A percentile compares a stretch with the other conserved stretches of the same genome.
Conservation (phyloP, 2,888 invertebrate species). For the Endomychus coccineus region DNA sequence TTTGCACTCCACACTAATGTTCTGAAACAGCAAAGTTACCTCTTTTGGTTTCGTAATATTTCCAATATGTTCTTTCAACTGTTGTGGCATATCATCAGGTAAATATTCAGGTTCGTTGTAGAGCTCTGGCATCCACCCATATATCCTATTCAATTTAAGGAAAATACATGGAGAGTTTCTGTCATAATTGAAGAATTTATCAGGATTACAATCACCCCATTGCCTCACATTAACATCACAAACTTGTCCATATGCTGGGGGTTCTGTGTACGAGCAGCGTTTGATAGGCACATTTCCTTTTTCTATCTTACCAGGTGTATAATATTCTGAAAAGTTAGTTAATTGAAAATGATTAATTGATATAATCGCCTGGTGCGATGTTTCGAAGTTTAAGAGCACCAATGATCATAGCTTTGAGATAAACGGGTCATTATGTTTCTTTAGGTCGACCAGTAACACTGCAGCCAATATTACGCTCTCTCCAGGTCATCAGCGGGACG, state of each 20-base stretch:
- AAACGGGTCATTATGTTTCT: too few relatives aligned
- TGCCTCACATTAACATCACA: conserved; percentile 80
- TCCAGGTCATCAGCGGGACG: too few relatives aligned
- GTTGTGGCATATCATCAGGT: conserved; percentile 67
- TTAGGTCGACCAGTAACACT: too few relatives aligned
- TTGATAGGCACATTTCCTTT: conserved; percentile 41
- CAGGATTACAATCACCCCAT: conserved; percentile 74
- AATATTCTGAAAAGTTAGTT: conserved; percentile 35
- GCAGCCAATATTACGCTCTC: too few relatives aligned
- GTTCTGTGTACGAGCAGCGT: conserved; percentile 37
- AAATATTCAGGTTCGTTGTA: conserved; percentile 70
- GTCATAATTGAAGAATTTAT: conserved; percentile 83
- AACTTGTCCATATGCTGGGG: conserved; percentile 55
- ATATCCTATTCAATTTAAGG: conserved; percentile 94
- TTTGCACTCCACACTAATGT: too few relatives aligned
- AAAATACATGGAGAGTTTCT: conserved; percentile 90
- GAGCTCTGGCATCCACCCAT: conserved; percentile 74
- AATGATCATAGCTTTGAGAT: too few relatives aligned
- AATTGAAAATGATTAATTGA: too few relatives aligned
- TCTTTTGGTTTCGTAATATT: conserved; percentile 23
- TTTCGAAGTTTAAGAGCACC: too few relatives aligned
- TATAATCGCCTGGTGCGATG: too few relatives aligned
- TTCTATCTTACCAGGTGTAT: conserved; percentile 40
- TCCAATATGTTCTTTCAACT: conserved; percentile 62
- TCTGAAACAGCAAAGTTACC: too few relatives aligned